phyloP scores from a whole-genome alignment of 2,113 vertebrate species.

The Pagrus major region DNA sequence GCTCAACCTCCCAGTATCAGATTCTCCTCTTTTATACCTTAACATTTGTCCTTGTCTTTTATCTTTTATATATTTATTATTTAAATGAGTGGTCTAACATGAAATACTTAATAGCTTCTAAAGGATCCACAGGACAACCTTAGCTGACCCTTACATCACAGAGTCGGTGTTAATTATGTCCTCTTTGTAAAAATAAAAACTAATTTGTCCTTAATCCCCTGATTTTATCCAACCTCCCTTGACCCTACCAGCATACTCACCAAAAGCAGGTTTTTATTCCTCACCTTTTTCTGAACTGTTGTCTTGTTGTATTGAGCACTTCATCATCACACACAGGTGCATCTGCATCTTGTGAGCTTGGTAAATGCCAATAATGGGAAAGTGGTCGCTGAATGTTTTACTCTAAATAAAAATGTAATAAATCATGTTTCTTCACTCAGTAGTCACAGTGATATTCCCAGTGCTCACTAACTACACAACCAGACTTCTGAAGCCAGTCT shows the following conservation, averaged over 20 bases:
- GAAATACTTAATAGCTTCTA: neutral
- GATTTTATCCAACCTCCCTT: neutral
- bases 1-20: neutral
- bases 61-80: neutral
- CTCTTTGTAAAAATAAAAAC: constrained; percentile 5
- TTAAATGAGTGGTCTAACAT: neutral
- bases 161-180: neutral
- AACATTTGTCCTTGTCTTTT: neutral
- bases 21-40: neutral
- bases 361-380: constrained; percentile 13
- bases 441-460: constrained; percentile 1
- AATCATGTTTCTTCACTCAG: constrained; percentile 23
- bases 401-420: constrained; percentile 23
- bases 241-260: neutral
- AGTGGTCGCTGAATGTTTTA: constrained; percentile 4
- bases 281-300: neutral
- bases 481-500: constrained; percentile 12
- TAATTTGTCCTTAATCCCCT: neutral
- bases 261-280: neutral
- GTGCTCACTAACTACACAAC: constrained; percentile 17
- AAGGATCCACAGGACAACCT: neutral
- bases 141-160: neutral
- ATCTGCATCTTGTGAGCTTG: neutral
- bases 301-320: neutral
- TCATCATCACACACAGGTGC: constrained; percentile 15